Evolutionary conservation across 92 coral and sea anemone species (phyloP), one percentile per base, ranked within the genome.

Genomic region (Umimayanthus kanabou): DNA sequence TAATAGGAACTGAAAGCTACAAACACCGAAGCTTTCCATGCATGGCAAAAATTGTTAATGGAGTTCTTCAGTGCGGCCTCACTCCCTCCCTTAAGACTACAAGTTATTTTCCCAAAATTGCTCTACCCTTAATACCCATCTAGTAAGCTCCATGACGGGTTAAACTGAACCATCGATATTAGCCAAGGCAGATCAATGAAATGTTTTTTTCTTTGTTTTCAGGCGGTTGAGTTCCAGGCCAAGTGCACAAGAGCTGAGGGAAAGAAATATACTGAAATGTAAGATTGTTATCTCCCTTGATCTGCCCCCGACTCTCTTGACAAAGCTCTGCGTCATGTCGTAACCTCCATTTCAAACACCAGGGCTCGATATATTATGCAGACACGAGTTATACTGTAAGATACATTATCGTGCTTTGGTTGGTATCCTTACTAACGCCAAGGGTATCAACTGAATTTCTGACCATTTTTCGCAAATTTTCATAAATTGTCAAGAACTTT

Each of bases 191-290:
- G 53, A 76, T 18, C 53, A 39, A 13, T 42, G 22, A 47, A 39
- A 39, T 45, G 3, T 79, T 25, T 39, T 76, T 14, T 47, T 25
- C 66, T 90, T 37, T 75, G 23, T 73, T 85, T 89, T 40, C 90
- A 97, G 99, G 84, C 98, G 99, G 18, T 88, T 97, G 58, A 97
- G 99, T 80, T 90, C 96, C 73, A 92, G 99, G 49, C 99, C 99
- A 8, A 93, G 97, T 13, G 98, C 95, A 37, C 97, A 95, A 39
- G 99, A 97, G 87, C 94, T 97, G 69, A 92, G 92, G 89, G 99
- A 96, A 82, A 97, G 98, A 91, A 96, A 96, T 80, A 97, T 97
- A 13, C 89, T 97, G 42, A 93, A 85, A 73, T 81, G 98, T 96
- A 82, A 94, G 98, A 79, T 0, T 75, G 2, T 23, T 72, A 0